phyloP scores from a whole-genome alignment of 2,797 vertebrate species.

The Lateolabrax maculatus region DNA sequence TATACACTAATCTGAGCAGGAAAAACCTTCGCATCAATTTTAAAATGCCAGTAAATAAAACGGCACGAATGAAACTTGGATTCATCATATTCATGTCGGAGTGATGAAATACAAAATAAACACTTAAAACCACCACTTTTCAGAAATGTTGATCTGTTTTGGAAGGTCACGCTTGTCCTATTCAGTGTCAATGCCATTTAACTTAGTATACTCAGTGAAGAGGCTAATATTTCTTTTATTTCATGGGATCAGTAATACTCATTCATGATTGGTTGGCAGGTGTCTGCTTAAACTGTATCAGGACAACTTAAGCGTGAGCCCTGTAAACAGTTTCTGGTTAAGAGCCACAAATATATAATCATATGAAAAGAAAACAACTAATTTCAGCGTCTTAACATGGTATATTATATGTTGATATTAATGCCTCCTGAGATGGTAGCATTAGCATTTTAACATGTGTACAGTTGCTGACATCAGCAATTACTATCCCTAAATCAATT shows the following conservation, averaged over 20 bases:
- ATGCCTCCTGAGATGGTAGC: not conserved
- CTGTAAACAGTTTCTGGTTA: not conserved
- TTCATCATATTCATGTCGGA: conserved; percentile 13
- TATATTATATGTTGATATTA: too few relatives aligned
- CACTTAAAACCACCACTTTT: not conserved
- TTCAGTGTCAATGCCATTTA: not conserved
- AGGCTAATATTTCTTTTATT: not conserved
- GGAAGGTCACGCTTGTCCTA: conserved; percentile 1
- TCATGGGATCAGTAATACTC: not conserved
- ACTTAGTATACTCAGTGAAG: not conserved
- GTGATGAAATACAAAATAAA: conserved; percentile 25
- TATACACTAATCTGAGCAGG: conserved; percentile 20
- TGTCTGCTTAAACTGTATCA: not conserved
- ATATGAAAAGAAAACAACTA: not conserved
- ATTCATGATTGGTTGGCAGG: not conserved
- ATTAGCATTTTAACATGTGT: not conserved
- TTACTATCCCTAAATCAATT: not conserved
- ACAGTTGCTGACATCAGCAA: not conserved
- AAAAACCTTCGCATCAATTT: conserved; percentile 25
- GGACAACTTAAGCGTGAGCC: not conserved
- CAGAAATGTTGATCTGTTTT: conserved; percentile 8
- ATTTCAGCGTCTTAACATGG: not conserved
- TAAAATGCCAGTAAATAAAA: conserved; percentile 36
- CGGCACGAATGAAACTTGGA: conserved; percentile 35
- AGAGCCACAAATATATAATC: not conserved